Base-by-base conservation (phyloP, 2,888 invertebrate species). In the Hypomecis punctinalis region DNA sequence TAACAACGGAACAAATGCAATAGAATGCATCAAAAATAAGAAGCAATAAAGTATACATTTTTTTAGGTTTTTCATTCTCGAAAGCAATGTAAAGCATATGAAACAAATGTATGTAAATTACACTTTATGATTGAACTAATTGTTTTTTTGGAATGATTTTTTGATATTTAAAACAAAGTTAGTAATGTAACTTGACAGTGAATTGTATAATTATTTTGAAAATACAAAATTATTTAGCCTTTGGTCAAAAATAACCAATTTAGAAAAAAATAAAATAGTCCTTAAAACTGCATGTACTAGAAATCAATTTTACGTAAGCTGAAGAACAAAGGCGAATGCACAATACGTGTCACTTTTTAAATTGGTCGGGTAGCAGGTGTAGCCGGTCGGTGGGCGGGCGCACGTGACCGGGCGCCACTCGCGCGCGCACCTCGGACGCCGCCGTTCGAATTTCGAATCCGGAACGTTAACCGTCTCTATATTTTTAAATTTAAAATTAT, bases 351-450 rank as follows among this genome's bases (percentile, higher is more conserved):
- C 11, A 69, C 87, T 85, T 74, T 78, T 77, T 75, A 84, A 89
- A 75, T 89, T 73, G 79, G 86, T 80, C 78, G 86, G 83, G 75
- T 89, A 83, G 80, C 85, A 85, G 83, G 85, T 84, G 86, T 69
- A 71, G 63, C 69, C 76, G 75, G 76, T 77, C 79, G 80, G 79
- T 76, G 79, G 78, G 78, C 81, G 80, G 79, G 75, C 84, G 86
- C 89, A 86, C 85, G 88, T 84, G 86, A 88, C 84, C 80, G 80
- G 84, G 75, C 84, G 88, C 84, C 92, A 92, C 85, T 91, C 91
- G 91, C 86, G 91, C 90, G 91, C 89, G 89, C 85, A 86, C 91
- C 85, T 87, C 85, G 85, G 85, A 83, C 84, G 82, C 78, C 82
- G 84, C 85, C 89, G 89, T 87, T 82, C 87, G 81, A 83, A 81